Base-by-base conservation (phyloP, 2,113 vertebrate species). In the Campylomormyrus tamandua region DNA sequence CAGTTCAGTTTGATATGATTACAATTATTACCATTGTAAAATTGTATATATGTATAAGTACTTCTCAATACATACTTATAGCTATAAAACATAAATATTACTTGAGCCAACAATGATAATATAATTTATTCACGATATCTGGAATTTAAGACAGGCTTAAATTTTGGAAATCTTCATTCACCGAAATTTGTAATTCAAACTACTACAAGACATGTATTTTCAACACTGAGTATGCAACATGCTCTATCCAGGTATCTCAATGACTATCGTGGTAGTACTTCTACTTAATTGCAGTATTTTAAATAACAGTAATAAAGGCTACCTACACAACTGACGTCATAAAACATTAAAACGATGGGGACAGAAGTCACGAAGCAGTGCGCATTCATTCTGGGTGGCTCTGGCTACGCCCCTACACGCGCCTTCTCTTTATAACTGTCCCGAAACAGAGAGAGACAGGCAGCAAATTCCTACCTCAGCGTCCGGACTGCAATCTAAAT, bases 301-400 rank as follows among this genome's bases (percentile, higher is more conserved):
- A 24, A 62, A 2, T 62, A n/a, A 62, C 87, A 77, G 91, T 90
- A 92, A 89, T 94, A 92, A 46, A 92, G 87, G 90, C 88, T 93
- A 89, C 88, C 45, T 9, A 21, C 17, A 94, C 15, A 58, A 24
- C 15, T 85, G 94, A 95, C 95, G 94, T 95, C 95, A 94, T 90
- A 50, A 11, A 15, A n/a, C 27, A 66, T 92, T 89, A 91, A 92
- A 91, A 90, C 21, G 15, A 62, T 89, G 52, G 87, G 88, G 50
- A 48, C 84, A 9, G 88, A 87, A 92, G 95, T 96, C 96, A 96
- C 96, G 96, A 96, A 94, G 90, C 95, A 58, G 70, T 86, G 88
- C 45, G 91, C 85, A 56, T 91, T 92, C 90, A 89, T 89, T 46
- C 56, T 83, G 53, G 31, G 70, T 21, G 87, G 77, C 49, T 87